Percentiles rank a stretch among this genome's conserved stretches.
Evolutionary conservation across 2,797 vertebrate genomes (phyloP).

Genomic region (Anabas testudineus): DNA sequence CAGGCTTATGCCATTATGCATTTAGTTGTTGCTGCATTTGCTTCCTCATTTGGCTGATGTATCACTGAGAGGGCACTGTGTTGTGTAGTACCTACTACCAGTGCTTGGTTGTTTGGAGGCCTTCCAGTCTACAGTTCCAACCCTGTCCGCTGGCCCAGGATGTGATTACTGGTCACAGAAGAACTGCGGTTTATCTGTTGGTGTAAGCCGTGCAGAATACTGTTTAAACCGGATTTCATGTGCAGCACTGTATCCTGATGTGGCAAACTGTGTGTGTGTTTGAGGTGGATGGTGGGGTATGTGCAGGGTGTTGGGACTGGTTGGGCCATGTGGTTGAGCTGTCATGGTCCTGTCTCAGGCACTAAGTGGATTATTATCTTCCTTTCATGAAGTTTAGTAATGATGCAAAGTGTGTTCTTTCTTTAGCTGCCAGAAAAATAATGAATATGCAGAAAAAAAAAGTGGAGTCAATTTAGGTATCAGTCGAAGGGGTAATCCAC

Average conservation of each 20-base stretch:
- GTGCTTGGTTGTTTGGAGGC: slow-evolving; percentile 36
- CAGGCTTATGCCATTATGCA: slow-evolving; percentile 7
- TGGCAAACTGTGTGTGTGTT: slow-evolving; percentile 86
- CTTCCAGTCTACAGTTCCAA: slow-evolving; percentile 56
- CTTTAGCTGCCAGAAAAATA: slow-evolving; percentile 73
- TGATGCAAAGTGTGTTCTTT: slow-evolving; percentile 66
- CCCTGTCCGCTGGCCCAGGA: slow-evolving; percentile 70
- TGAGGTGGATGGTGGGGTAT: slow-evolving; percentile 73
- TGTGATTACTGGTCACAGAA: slow-evolving; percentile 87
- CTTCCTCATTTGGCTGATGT: slow-evolving; percentile 24
- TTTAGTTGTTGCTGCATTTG: slow-evolving; percentile 5
- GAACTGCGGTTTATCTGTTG: slow-evolving; percentile 93
- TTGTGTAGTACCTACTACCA: slow-evolving; percentile 25
- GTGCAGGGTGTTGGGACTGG: slow-evolving; percentile 73
- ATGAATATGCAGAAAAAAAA: slow-evolving; percentile 66
- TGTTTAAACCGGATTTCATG: slow-evolving; percentile 98
- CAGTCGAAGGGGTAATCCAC: slow-evolving; percentile 68
- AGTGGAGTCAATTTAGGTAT: slow-evolving; percentile 63
- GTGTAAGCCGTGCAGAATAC: slow-evolving; percentile 93
- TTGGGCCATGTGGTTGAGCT: slow-evolving; percentile 82
- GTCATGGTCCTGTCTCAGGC: slow-evolving; percentile 56
- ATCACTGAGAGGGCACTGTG: slow-evolving; percentile 12
- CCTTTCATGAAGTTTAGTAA: slow-evolving; percentile 71
- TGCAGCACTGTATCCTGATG: slow-evolving; percentile 98
- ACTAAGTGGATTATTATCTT: slow-evolving; percentile 77